These are phyloP conservation scores for Plecotus auritus DNA, from an alignment of 2,113 vertebrate species.

Conservation along the genomic window DNA sequence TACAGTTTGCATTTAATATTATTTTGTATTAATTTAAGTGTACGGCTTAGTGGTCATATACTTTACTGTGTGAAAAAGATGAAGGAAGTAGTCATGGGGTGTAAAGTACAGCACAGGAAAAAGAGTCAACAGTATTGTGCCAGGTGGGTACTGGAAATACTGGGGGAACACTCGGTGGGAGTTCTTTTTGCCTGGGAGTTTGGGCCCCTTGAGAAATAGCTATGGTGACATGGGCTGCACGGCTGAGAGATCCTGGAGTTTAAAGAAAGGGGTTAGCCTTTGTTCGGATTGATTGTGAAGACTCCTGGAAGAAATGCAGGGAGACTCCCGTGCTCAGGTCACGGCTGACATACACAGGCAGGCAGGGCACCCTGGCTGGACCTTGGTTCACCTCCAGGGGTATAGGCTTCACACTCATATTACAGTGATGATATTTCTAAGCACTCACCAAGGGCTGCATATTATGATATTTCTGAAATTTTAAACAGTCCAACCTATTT, in stretches of 20 bases:
- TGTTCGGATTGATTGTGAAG: neutral
- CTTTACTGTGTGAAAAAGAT: no score
- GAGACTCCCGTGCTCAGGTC: neutral
- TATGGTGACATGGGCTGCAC: neutral
- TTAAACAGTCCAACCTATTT: neutral
- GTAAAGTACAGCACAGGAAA: no score
- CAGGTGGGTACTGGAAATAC: no score
- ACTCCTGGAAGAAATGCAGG: neutral
- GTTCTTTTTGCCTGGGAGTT: neutral
- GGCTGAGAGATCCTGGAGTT: neutral
- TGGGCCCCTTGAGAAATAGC: neutral
- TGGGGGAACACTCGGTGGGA: no score
- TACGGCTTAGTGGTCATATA: no score
- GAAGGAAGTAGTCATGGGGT: no score
- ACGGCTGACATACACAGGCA: neutral
- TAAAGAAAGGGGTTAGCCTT: neutral
- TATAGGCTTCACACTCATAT: neutral
- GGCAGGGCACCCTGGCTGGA: no score
- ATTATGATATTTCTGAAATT: neutral
- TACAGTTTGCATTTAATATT: no score
- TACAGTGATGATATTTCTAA: neutral
- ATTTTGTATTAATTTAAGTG: no score
- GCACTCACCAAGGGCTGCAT: neutral
- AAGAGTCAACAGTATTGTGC: no score
- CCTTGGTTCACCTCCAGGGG: neutral